These are phyloP conservation scores for Glomeris maerens DNA, from an alignment of 1,140 invertebrate genomes.

Conservation along the genomic window DNA sequence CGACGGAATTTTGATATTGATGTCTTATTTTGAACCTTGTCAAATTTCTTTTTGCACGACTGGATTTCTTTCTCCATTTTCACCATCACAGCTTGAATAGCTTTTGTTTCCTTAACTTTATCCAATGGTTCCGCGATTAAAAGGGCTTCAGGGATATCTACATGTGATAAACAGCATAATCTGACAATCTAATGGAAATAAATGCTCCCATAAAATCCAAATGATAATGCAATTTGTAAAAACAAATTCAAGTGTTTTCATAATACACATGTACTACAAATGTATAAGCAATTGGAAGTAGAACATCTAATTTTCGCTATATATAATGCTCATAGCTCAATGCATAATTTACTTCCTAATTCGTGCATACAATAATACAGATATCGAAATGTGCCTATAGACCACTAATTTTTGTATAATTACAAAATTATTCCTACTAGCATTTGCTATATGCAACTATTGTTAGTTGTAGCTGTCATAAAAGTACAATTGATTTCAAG, in stretches of 20 bases:
- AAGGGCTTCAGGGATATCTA: constrained; percentile 12
- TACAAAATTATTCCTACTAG: too few species aligned
- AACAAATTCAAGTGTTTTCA: neutral
- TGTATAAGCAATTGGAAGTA: neutral
- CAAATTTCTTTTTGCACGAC: constrained; percentile 63
- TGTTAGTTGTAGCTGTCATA: too few species aligned
- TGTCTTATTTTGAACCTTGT: constrained; percentile 43
- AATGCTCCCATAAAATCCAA: neutral
- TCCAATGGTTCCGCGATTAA: constrained; percentile 55
- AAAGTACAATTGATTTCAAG: too few species aligned
- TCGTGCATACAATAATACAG: too few species aligned
- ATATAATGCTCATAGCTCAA: neutral
- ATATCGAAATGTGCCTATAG: too few species aligned
- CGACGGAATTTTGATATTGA: constrained; percentile 7
- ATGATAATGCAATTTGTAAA: neutral
- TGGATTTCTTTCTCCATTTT: constrained; percentile 82
- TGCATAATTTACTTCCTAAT: constrained; percentile 53
- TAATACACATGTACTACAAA: neutral
- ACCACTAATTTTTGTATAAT: too few species aligned
- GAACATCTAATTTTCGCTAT: too few species aligned
- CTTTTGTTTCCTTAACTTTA: constrained; percentile 61
- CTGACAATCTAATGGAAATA: neutral
- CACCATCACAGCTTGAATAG: constrained; percentile 59
- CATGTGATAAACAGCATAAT: neutral
- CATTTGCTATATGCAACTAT: too few species aligned